A percentile compares a stretch with the other conserved stretches of the same genome.
These are phyloP conservation scores for Anniella stebbinsi DNA, from an alignment of 2,797 vertebrate species.

Conservation along the genomic window DNA sequence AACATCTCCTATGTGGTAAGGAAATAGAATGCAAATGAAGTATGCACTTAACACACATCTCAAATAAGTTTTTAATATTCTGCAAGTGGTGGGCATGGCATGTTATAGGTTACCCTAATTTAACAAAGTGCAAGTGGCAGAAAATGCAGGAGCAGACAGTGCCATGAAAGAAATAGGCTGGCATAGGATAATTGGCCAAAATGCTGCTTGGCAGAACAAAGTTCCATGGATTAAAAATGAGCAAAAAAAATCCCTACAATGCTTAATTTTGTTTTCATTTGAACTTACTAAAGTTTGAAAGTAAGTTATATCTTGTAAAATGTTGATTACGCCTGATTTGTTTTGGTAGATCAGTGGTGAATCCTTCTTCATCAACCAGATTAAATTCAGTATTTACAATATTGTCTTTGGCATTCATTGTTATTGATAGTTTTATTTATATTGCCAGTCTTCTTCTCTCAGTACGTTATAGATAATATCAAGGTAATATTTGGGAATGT, in stretches of 20 bases:
- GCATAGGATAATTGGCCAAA: neutral
- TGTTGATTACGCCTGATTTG: neutral
- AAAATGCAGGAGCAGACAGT: conserved; percentile 1
- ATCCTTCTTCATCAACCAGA: neutral
- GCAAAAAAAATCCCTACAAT: neutral
- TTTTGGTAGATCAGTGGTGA: neutral
- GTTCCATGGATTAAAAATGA: neutral
- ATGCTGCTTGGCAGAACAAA: neutral
- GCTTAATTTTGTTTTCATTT: neutral
- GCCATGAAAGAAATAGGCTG: neutral
- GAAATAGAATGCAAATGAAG: conserved; percentile 30
- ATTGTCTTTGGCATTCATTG: neutral
- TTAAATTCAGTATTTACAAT: neutral
- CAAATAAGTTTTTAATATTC: neutral
- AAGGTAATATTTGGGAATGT: neutral
- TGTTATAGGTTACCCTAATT: neutral
- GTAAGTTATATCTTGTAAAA: neutral
- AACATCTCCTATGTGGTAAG: conserved; percentile 36
- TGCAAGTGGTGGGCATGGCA: neutral
- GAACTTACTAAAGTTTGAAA: neutral
- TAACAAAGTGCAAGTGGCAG: conserved; percentile 13
- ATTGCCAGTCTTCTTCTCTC: neutral
- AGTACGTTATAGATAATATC: neutral
- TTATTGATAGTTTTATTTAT: neutral
- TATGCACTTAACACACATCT: neutral